phyloP scores from a whole-genome alignment of 2,797 vertebrate species.

The Manis pentadactyla region DNA sequence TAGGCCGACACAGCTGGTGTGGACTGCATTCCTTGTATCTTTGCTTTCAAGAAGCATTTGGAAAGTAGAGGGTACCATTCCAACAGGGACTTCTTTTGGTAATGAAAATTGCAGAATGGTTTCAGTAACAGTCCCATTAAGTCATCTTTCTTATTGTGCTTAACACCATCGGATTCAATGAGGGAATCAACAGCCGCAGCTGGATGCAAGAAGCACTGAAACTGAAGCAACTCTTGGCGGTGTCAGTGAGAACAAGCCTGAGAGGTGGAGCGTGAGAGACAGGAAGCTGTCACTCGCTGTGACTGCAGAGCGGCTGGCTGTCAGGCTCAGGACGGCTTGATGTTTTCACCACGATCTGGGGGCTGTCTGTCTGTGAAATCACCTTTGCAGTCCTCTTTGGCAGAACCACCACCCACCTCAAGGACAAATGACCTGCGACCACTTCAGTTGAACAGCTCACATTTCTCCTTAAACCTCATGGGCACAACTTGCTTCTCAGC shows the following conservation, averaged over 20 bases:
- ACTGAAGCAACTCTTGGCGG: constrained; percentile 27
- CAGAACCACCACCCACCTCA: not conserved
- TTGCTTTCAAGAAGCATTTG: constrained; percentile 55
- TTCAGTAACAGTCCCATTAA: constrained; percentile 81
- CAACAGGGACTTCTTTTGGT: constrained; percentile 64
- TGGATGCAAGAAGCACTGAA: constrained; percentile 66
- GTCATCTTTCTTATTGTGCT: constrained; percentile 80
- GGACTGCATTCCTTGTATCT: constrained; percentile 28
- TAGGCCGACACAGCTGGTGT: constrained; percentile 58
- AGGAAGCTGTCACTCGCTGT: not conserved
- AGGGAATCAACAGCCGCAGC: constrained; percentile 73
- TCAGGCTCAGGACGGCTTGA: constrained; percentile 10
- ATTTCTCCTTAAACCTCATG: not conserved
- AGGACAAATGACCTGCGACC: not conserved
- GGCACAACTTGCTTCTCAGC: not conserved
- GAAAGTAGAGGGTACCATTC: constrained; percentile 49
- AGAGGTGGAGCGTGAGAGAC: not conserved
- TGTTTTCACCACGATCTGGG: not conserved
- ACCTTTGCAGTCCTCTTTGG: not conserved
- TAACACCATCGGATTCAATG: constrained; percentile 69
- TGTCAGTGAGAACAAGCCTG: not conserved
- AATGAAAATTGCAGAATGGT: constrained; percentile 79
- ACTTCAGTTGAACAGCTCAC: not conserved
- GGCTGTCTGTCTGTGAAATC: not conserved
- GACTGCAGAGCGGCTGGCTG: constrained; percentile 38